Evolutionary conservation across 2,797 vertebrate genomes (phyloP), one percentile per base, ranked within the genome.

Genomic region (Microchirus variegatus): DNA sequence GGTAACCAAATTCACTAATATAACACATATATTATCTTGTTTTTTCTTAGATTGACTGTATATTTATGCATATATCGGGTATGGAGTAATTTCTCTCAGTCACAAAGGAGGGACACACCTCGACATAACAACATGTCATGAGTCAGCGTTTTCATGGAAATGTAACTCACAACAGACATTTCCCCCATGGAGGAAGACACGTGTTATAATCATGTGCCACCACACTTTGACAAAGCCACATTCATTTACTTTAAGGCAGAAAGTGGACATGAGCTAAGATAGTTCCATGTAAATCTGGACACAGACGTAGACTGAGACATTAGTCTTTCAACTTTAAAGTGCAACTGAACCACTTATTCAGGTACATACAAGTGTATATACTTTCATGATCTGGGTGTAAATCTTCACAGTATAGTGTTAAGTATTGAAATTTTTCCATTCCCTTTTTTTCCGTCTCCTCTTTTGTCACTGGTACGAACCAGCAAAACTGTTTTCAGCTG

Each of bases 1-100:
- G 89, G 90, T 91, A 85, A 12, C 15, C 1, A 1, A 1, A 0
- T 13, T 71, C 9, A 51, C 56, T 40, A 19, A 5, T 26, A 15
- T 41, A 1, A 12, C 19, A 46, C 1, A 16, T 7, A 55, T 6
- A 12, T 18, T 5, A 31, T 44, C 3, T 46, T 18, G 4, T 3
- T 9, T 36, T 59, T 15, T n/a, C 5, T 53, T 17, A 37, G 1
- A 5, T n/a, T 48, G 2, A 26, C 4, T 31, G 15, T 14, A 12
- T 22, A 2, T 17, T 2, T 9, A n/a, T 45, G 14, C n/a, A 9
- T 15, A 22, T 22, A 22, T n/a, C 3, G 22, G 12, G 14, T 42
- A 13, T 42, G 40, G 12, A 42, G 12, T 31, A 31, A 31, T 5
- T 5, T 8, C 31, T 31, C 31, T 12, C 12, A 37, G 26, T 14